Conservation (phyloP, 2,888 invertebrate species). For the Electrophaes corylata region DNA sequence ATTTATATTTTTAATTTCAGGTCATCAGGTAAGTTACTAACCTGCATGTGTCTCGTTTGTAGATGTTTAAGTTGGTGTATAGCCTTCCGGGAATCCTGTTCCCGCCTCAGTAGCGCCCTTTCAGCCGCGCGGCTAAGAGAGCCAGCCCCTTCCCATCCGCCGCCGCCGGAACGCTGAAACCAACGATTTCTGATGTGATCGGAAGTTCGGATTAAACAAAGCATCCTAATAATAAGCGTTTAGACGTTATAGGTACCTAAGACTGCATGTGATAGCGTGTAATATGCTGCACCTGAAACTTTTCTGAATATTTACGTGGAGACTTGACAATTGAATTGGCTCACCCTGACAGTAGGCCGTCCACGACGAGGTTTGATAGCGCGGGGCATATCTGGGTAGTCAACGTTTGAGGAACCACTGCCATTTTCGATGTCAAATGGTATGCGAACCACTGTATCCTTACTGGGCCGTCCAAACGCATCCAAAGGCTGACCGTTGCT, state of each 20-base stretch:
- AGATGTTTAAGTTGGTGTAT: conserved; percentile 76
- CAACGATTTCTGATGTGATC: background rate
- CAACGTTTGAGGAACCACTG: conserved; percentile 44
- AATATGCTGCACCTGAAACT: too few relatives aligned
- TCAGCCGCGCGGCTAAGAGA: conserved; percentile 71
- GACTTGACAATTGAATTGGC: conserved; percentile 23
- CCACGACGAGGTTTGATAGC: conserved; percentile 69
- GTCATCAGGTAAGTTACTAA: conserved; percentile 30
- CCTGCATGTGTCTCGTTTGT: conserved; percentile 76
- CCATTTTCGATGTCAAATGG: conserved; percentile 76
- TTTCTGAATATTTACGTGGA: background rate
- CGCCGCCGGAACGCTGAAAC: conserved; percentile 56
- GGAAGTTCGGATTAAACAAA: background rate
- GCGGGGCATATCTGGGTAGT: conserved; percentile 61
- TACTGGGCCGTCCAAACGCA: conserved; percentile 47
- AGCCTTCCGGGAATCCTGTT: conserved; percentile 77
- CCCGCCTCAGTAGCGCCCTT: conserved; percentile 70
- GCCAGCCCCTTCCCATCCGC: conserved; percentile 62
- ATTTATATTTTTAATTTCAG: background rate
- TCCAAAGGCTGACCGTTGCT: conserved; percentile 49
- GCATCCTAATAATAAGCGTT: background rate
- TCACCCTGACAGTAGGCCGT: conserved; percentile 68
- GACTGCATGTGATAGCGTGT: too few relatives aligned
- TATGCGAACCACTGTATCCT: conserved; percentile 74
- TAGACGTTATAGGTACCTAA: too few relatives aligned